phyloP scores from a whole-genome alignment of 1,140 invertebrate species.

The Caerostris darwini region DNA sequence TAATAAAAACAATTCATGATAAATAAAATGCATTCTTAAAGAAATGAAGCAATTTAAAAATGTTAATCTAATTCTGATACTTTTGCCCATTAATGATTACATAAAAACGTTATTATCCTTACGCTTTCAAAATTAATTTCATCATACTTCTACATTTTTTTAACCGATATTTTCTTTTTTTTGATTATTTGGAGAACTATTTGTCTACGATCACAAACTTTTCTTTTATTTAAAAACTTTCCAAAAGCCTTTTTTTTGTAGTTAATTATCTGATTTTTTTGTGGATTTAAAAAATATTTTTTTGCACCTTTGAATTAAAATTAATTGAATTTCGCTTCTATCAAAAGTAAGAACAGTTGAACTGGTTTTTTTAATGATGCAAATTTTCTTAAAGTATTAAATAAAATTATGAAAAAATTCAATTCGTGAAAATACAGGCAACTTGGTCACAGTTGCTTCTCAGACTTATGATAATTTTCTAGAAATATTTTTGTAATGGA shows the following conservation, averaged over 20 bases:
- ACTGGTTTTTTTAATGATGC: too few relatives aligned
- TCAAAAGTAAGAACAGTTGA: too few relatives aligned
- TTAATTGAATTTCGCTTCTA: too few relatives aligned
- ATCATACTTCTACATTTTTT: not conserved
- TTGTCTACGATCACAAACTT: not conserved
- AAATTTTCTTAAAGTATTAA: too few relatives aligned
- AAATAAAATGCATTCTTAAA: not conserved
- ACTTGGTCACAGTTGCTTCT: too few relatives aligned
- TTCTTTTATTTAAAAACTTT: not conserved
- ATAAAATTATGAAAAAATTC: too few relatives aligned
- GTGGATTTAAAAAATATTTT: too few relatives aligned
- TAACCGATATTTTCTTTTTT: not conserved
- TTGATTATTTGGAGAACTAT: not conserved
- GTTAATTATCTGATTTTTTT: not conserved
- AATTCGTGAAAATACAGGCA: too few relatives aligned
- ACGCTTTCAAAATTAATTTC: not conserved
- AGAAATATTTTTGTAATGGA: too few relatives aligned
- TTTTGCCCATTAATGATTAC: slow-evolving; percentile 1
- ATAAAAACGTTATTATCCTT: not conserved
- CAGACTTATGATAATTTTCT: too few relatives aligned
- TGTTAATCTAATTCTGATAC: slow-evolving; percentile 28
- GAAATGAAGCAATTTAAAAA: slow-evolving; percentile 14
- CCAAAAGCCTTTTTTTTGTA: not conserved
- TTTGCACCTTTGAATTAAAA: too few relatives aligned
- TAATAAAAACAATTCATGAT: not conserved